phyloP scores from a whole-genome alignment of 2,888 invertebrate genomes.

The Papilio elwesi region DNA sequence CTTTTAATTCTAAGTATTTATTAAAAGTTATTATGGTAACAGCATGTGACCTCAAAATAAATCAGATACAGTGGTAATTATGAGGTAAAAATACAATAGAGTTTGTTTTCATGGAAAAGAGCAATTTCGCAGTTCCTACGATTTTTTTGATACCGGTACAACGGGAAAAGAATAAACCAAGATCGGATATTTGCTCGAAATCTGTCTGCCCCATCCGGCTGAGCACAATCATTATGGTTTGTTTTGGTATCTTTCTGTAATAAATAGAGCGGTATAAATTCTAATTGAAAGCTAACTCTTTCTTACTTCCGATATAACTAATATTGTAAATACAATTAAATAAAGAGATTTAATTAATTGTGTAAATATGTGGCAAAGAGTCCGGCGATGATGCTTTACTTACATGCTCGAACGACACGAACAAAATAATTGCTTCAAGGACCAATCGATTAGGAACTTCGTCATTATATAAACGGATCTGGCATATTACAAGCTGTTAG shows the following conservation, averaged over 20 bases:
- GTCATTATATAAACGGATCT: too few relatives aligned
- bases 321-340: neutral
- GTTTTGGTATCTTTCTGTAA: constrained; percentile 19
- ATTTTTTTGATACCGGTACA: constrained; percentile 4
- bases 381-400: too few relatives aligned
- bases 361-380: neutral
- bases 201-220: constrained; percentile 18
- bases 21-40: too few relatives aligned
- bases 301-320: neutral
- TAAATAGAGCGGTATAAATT: constrained; percentile 16
- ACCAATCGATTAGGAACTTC: too few relatives aligned
- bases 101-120: neutral
- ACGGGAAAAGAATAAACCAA: constrained; percentile 53
- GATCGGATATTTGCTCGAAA: constrained; percentile 23
- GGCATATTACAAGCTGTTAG: too few relatives aligned
- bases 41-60: too few relatives aligned
- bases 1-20: too few relatives aligned
- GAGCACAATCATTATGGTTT: constrained; percentile 18
- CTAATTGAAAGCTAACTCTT: neutral
- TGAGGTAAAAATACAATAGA: neutral
- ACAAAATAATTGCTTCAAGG: too few relatives aligned
- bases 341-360: neutral
- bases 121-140: constrained; percentile 4
- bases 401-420: neutral
- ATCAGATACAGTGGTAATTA: neutral